Evolutionary conservation across 2,888 invertebrate genomes (phyloP), one percentile per base, ranked within the genome.

Genomic region (Machimus rusticus): DNA sequence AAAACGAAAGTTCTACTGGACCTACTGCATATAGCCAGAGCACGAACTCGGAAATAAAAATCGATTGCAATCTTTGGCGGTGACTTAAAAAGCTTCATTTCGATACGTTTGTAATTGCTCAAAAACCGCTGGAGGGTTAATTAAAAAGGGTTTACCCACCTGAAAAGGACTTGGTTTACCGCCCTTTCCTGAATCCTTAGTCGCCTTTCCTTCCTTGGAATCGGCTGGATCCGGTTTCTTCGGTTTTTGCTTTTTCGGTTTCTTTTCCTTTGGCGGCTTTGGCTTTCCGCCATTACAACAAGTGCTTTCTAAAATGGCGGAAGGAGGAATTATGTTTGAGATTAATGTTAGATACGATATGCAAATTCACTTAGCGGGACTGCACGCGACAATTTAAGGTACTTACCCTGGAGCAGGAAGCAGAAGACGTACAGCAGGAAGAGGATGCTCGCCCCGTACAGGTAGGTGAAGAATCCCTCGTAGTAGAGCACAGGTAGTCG

Each of bases 361-460:
- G 23, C 66, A 66, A 66, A 66, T 23, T 2, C 28, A 66, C 12
- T 66, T 66, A 66, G 12, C 4, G 23, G 28, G 28, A 66, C 28
- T 55, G 82, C 39, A 39, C 16, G n/a, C 28, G 12, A 76, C 34
- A 66, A 37, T 57, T 16, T 14, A 84, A 4, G 76, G 16, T 88
- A 92, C 93, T 92, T 91, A 95, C 95, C 95, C 95, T 97, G 98
- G 90, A 98, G 95, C 90, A 98, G 94, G 94, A 98, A 98, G 94
- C 98, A 97, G 95, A 98, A 98, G 90, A 98, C 98, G 94, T 98
- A 98, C 90, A 98, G 94, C 92, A 98, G 95, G 94, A 98, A 98
- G 91, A 98, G 94, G 93, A 98, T 97, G 94, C 98, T 98, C 94
- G 96, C 96, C 91, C 98, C 97, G 93, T 98, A 98, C 89, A 98